Evolutionary conservation across 1,140 invertebrate species (phyloP).

Genomic region (Chelonus insularis): DNA sequence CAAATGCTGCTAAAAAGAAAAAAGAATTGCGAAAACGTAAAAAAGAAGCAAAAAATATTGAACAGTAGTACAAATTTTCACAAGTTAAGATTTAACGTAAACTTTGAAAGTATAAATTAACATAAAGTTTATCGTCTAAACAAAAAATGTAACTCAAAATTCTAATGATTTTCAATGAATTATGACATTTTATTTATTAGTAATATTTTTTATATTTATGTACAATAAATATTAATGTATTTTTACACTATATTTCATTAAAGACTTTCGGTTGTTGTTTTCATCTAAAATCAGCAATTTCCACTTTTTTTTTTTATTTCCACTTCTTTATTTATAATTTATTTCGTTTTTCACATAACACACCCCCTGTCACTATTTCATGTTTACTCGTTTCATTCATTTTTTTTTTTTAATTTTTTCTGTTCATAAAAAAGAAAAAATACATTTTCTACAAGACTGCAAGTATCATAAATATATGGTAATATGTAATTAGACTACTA

Average conservation of each 20-base stretch:
- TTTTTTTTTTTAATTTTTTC: not conserved
- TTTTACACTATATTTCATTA: conserved; percentile 54
- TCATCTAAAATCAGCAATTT: conserved; percentile 14
- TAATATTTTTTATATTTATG: conserved; percentile 60
- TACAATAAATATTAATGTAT: conserved; percentile 64
- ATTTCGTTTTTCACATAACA: not conserved
- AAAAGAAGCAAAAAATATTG: conserved; percentile 14
- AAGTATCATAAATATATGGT: too few species aligned
- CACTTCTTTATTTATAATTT: conserved; percentile 2
- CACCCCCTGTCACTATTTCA: conserved; percentile 38
- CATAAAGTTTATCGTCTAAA: too few species aligned
- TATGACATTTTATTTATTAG: too few species aligned
- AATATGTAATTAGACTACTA: not conserved
- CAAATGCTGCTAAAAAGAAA: conserved; percentile 46
- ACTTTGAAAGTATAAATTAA: not conserved
- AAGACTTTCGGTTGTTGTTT: conserved; percentile 48
- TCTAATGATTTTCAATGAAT: conserved; percentile 51
- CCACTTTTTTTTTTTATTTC: not conserved
- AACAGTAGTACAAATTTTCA: conserved; percentile 21
- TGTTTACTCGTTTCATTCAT: conserved; percentile 32
- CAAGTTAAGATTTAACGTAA: not conserved
- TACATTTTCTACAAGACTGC: not conserved
- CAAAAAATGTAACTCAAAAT: too few species aligned
- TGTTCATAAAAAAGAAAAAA: not conserved
- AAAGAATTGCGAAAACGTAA: conserved; percentile 33